Evolutionary conservation across 2,113 vertebrate genomes (phyloP), one percentile per base, ranked within the genome.

Genomic region (Chaetorhynchus papuensis): DNA sequence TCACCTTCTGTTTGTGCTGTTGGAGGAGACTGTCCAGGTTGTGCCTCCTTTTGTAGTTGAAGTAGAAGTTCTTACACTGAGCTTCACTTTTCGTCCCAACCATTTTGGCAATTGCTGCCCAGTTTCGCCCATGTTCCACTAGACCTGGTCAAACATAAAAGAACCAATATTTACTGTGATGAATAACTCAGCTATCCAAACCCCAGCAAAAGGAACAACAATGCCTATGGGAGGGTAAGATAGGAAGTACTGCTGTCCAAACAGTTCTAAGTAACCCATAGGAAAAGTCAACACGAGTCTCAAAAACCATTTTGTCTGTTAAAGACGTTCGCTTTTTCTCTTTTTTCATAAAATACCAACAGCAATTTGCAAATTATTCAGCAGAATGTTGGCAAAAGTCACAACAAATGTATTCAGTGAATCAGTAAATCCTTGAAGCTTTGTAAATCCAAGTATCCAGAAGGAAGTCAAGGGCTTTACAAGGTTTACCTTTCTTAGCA

Each of bases 1-100:
- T 91, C 93, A 98, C 98, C 95, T 98, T 98, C 95, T 99, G 99
- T 83, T 99, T 99, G 97, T 99, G 99, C 96, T 99, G 99, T 86
- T 99, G 99, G 24, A 99, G 98, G 30, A 99, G 98, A 93, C 99
- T 99, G 96, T 99, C 99, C 84, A 99, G 98, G 86, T 99, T 99
- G 94, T 99, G 99, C 45, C 99, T 98, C 90, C 99, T 98, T 97
- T 99, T 99, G 91, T 99, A 99, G 94, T 99, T 99, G 95, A 99
- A 99, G 95, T 99, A 99, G 96, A 99, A 99, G 97, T 99, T 99
- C 97, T 99, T 99, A 97, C 99, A 99, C 77, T 99, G 99, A 33
- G 99, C 99, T 97, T 99, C 99, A 42, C 99, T 99, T 98, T 99
- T 99, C 0, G 99, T 99, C 93, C 99, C 99, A 95, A 99, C 99